Base-by-base conservation (phyloP, 2,113 vertebrate species). In the Cheilinus undulatus region DNA sequence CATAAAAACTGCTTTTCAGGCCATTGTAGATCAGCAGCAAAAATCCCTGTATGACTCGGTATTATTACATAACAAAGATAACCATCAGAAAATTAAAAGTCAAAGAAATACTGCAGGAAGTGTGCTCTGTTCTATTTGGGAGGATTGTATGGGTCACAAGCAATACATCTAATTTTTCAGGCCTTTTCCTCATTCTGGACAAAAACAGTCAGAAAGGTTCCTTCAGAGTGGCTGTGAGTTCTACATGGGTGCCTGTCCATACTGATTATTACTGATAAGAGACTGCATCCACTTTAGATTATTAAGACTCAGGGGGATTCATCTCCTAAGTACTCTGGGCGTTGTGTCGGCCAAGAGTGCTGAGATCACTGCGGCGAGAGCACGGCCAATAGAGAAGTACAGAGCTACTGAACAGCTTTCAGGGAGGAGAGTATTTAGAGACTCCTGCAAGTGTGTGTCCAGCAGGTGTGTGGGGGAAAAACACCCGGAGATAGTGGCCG, bases 1-100 rank as follows among this genome's bases (percentile, higher is more conserved):
- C n/a, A n/a, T 61, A 34, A 3, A n/a, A 9, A 40, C 17, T 23
- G 23, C 12, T 46, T 30, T 67, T 32, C 46, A 46, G 65, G 32
- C 20, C 36, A 26, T 66, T 27, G 28, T 42, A 51, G 65, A 77
- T 56, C 27, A 57, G 22, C 34, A 64, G 48, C 7, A n/a, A 20
- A n/a, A 57, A 40, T 67, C 23, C 32, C 54, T 23, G 14, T 17
- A 30, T 52, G 51, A 36, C 49, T 24, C 36, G 42, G 34, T 12
- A 43, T 14, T 3, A 1, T 68, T 68, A 52, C 46, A 19, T 74
- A 64, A 80, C 36, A 23, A 17, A 59, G 27, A 69, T 58, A 79
- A 30, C 22, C 56, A 64, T 69, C 36, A 56, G 34, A 7, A 59
- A 58, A 67, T 68, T 74, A 48, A 80, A 71, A 74, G 51, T 56